These are phyloP conservation scores for Mastomys natalensis DNA, from an alignment of 2,113 vertebrate species.

Conservation along the genomic window DNA sequence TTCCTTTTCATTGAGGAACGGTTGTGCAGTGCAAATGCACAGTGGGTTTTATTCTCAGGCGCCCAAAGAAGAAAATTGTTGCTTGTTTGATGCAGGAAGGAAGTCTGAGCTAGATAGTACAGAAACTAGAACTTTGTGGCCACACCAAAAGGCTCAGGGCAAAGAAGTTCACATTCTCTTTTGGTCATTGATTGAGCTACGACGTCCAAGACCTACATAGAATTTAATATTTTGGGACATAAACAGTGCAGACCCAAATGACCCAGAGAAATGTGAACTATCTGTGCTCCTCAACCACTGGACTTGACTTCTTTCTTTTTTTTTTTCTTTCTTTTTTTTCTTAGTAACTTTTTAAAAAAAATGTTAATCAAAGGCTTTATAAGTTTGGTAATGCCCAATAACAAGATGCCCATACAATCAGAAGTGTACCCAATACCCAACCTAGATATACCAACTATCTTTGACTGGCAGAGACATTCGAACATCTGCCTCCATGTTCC, in stretches of 20 bases:
- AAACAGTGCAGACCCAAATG: not conserved
- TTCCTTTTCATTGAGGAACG: slow-evolving; percentile 67
- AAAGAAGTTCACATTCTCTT: not conserved
- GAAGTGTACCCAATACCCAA: too few relatives aligned
- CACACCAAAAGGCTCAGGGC: not conserved
- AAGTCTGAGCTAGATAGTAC: slow-evolving; percentile 16
- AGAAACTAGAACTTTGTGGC: not conserved
- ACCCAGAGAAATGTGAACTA: not conserved
- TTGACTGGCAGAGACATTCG: too few relatives aligned
- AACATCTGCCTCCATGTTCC: too few relatives aligned
- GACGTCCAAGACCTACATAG: not conserved
- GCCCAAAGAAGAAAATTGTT: not conserved
- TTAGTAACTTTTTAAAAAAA: too few relatives aligned
- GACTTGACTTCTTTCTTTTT: not conserved
- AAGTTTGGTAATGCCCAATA: too few relatives aligned
- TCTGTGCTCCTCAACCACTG: not conserved
- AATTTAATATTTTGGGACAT: not conserved
- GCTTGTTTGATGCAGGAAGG: slow-evolving; percentile 57
- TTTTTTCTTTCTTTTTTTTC: too few relatives aligned
- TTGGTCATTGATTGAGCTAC: not conserved
- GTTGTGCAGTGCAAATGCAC: slow-evolving; percentile 38
- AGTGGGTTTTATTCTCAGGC: slow-evolving; percentile 59
- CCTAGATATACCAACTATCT: too few relatives aligned
- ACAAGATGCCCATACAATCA: too few relatives aligned
- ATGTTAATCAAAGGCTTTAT: too few relatives aligned